Evolutionary conservation across 2,797 vertebrate genomes (phyloP).

Genomic region (Cyprinella venusta): DNA sequence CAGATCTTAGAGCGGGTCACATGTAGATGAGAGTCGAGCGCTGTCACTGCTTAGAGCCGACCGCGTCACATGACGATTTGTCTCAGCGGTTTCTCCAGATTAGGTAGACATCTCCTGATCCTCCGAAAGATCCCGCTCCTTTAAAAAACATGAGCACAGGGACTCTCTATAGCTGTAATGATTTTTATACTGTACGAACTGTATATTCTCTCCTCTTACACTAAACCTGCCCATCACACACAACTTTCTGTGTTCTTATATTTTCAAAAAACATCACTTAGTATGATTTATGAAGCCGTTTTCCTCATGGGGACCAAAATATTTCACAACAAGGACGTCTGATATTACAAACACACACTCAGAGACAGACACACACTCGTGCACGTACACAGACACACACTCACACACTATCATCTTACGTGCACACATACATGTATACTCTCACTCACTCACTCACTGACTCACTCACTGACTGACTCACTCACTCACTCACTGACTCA

Average conservation of each 20-base stretch:
- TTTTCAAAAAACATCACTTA: background rate
- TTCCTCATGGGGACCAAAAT: background rate
- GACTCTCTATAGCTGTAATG: background rate
- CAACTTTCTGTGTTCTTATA: background rate
- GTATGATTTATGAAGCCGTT: background rate
- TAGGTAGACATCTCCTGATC: background rate
- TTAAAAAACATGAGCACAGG: background rate
- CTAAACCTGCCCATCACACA: background rate
- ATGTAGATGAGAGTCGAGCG: conserved; percentile 39
- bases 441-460: no score
- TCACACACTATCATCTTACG: no score
- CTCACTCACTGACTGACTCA: no score
- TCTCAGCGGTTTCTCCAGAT: conserved; percentile 29
- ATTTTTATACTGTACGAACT: background rate
- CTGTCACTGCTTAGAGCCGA: conserved; percentile 18
- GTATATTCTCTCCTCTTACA: background rate
- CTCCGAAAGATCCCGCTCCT: background rate
- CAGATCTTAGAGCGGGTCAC: conserved; percentile 49
- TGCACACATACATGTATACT: no score
- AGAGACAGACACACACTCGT: no score
- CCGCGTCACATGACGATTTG: conserved; percentile 46
- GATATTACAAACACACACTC: background rate
- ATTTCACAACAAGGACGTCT: background rate
- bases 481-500: no score
- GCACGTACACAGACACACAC: no score